Evolutionary conservation across 1,140 invertebrate genomes (phyloP).

Genomic region (Mycetomoellerius zeteki): DNA sequence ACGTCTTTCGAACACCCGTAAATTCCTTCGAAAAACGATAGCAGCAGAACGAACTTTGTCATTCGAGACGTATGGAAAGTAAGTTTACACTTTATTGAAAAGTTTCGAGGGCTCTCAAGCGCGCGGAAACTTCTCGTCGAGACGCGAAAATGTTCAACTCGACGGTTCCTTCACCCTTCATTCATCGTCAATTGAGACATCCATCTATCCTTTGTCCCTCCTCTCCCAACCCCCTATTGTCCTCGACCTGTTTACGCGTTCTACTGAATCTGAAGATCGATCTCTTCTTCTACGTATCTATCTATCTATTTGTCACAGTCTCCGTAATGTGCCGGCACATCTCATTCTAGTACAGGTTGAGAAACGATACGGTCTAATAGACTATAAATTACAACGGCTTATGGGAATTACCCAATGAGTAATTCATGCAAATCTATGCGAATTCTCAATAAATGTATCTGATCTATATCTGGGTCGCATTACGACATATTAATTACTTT

Average conservation of each 20-base stretch:
- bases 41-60: slow-evolving; percentile 53
- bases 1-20: slow-evolving; percentile 32
- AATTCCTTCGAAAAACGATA: slow-evolving; percentile 69
- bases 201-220: slow-evolving; percentile 25
- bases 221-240: too few relatives aligned
- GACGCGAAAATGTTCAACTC: slow-evolving; percentile 65
- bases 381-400: slow-evolving; percentile 18
- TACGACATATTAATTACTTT: background rate
- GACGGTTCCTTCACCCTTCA: background rate
- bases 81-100: slow-evolving; percentile 71
- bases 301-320: slow-evolving; percentile 14
- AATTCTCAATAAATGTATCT: slow-evolving; percentile 3
- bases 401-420: slow-evolving; percentile 9
- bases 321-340: background rate
- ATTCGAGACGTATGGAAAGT: slow-evolving; percentile 70
- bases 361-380: background rate
- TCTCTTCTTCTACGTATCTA: background rate
- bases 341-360: slow-evolving; percentile 16
- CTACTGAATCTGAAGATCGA: slow-evolving; percentile 19
- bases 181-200: slow-evolving; percentile 45
- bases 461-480: background rate
- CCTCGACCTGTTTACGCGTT: slow-evolving; percentile 15
- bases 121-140: slow-evolving; percentile 63
- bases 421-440: slow-evolving; percentile 51
- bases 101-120: slow-evolving; percentile 70